These are phyloP conservation scores for Drosophila punjabiensis DNA, from an alignment of 1,140 invertebrate genomes.

Conservation along the genomic window DNA sequence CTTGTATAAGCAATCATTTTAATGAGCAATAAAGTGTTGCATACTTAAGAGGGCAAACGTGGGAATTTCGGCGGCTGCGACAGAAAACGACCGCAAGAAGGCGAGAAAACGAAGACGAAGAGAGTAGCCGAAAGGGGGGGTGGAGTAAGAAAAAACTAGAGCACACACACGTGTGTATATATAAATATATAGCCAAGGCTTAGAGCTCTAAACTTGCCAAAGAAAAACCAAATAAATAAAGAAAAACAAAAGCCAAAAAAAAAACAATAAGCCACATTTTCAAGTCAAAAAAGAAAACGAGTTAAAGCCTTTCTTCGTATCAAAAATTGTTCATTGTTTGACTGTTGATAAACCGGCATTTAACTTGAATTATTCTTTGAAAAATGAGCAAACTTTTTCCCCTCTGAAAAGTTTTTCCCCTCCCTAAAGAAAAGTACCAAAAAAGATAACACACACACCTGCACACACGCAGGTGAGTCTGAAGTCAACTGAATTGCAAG, in stretches of 20 bases:
- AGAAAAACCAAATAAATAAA: neutral
- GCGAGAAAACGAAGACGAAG: constrained; percentile 11
- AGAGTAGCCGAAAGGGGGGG: neutral
- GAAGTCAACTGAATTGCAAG: neutral
- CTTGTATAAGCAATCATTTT: constrained; percentile 65
- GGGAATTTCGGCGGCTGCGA: constrained; percentile 54
- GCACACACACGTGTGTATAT: constrained; percentile 10
- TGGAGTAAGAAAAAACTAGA: constrained; percentile 27
- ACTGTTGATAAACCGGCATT: constrained; percentile 66
- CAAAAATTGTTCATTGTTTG: constrained; percentile 48
- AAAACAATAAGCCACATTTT: neutral
- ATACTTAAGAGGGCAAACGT: constrained; percentile 62
- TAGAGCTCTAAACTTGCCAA: constrained; percentile 33
- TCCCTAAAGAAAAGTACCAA: neutral
- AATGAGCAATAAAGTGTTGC: constrained; percentile 77
- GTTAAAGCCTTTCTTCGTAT: neutral
- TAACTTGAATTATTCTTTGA: constrained; percentile 64
- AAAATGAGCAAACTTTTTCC: constrained; percentile 36
- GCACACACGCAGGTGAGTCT: neutral
- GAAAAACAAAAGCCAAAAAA: neutral
- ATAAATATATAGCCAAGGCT: constrained; percentile 16
- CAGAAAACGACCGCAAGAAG: constrained; percentile 30
- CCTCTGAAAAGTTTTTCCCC: neutral
- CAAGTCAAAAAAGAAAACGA: neutral
- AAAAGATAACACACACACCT: constrained; percentile 1